A percentile compares a stretch with the other conserved stretches of the same genome.
These are phyloP conservation scores for Ceratina calcarata DNA, from an alignment of 1,140 invertebrate genomes.

Conservation along the genomic window DNA sequence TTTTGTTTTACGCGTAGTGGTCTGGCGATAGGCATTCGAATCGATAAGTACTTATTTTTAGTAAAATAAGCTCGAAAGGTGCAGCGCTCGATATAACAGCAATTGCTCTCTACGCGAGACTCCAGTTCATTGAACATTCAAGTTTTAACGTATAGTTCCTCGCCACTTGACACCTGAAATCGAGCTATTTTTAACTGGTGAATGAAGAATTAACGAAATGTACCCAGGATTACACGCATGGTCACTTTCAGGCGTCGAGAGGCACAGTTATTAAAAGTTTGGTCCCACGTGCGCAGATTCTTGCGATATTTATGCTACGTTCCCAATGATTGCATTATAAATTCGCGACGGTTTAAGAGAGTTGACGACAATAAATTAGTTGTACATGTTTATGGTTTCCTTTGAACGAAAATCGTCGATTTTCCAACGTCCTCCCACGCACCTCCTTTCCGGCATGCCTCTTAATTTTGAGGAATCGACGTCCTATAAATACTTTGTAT, in stretches of 20 bases:
- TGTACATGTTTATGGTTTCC: slow-evolving; percentile 4
- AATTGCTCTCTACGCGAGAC: neutral
- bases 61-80: slow-evolving; percentile 3
- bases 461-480: slow-evolving; percentile 27
- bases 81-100: neutral
- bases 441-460: no score
- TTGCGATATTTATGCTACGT: neutral
- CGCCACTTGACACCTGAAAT: neutral
- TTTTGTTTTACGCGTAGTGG: no score
- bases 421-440: slow-evolving; percentile 4
- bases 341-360: neutral
- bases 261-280: neutral
- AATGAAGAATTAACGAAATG: neutral
- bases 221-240: neutral
- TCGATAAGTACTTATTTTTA: slow-evolving; percentile 29
- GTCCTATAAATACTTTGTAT: slow-evolving; percentile 33
- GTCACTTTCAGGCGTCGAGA: no score
- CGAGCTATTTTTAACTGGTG: slow-evolving; percentile 1
- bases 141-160: neutral
- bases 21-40: neutral
- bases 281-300: no score
- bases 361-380: neutral
- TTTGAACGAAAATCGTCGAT: slow-evolving; percentile 8
- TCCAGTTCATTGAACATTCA: slow-evolving; percentile 25
- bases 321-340: neutral